Base-by-base conservation (phyloP, 2,797 vertebrate species). In the Acipenser oxyrinchus region DNA sequence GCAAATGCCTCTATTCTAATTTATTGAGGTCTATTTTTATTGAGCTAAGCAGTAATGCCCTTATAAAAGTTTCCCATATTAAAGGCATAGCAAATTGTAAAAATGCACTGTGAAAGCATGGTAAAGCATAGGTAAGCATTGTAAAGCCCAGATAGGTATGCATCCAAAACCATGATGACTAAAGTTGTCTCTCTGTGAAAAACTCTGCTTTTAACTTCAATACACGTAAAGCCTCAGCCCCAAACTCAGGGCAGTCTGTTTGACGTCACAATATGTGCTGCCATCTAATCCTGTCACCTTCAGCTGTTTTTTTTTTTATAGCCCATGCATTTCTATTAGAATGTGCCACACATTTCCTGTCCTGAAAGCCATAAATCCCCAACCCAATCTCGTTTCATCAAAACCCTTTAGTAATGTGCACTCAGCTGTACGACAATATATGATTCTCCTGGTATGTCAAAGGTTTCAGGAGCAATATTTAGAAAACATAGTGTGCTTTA, bases 271-370 rank as follows among this genome's bases (percentile, higher is more conserved):
- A 13, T 13, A 11, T 58, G 55, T 58, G 7, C 12, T n/a, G 3
- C 55, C 55, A 58, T 58, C 55, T n/a, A 13, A 58, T 58, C n/a
- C 55, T 58, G 55, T 58, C 55, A 58, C 55, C 55, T 58, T 58
- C 55, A 58, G n/a, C 55, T 12, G 55, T 58, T 58, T 37, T 37
- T 37, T 37, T 37, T 37, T 58, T 58, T 58, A 58, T 58, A 13
- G 55, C 6, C 55, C 0, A 58, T 58, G 55, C n/a, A 1, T 58
- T 58, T 58, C 5, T 58, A 58, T 58, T 58, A 58, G 55, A 13
- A 58, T n/a, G 55, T 58, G 12, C 15, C 55, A 58, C 55, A 58
- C 55, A 58, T 58, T 58, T 58, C 55, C 15, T n/a, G 1, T 58
- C 55, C 55, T 58, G 11, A n/a, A 58, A 13, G 55, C 10, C 55